phyloP scores from a whole-genome alignment of 2,797 vertebrate species.

The Rhodeus uyekii region DNA sequence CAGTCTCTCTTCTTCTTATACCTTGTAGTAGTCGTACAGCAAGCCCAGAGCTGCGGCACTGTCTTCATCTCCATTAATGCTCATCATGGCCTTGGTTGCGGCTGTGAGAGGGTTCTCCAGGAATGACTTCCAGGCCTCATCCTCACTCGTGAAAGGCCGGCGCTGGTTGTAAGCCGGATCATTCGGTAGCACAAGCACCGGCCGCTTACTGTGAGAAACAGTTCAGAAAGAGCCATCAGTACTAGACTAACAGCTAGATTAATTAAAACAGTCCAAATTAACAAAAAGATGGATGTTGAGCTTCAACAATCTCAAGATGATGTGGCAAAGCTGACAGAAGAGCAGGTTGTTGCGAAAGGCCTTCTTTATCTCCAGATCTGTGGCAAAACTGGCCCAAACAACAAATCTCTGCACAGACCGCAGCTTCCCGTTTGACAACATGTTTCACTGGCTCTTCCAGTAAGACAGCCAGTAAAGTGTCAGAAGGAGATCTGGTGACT shows the following conservation, averaged over 20 bases:
- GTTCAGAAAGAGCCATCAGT: not conserved
- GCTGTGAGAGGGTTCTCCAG: conserved; percentile 98
- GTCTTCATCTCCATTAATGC: conserved; percentile 98
- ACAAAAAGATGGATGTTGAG: conserved; percentile 5
- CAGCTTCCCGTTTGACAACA: conserved; percentile 64
- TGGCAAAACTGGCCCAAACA: conserved; percentile 69
- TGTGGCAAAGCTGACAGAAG: conserved; percentile 56
- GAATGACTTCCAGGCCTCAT: conserved; percentile 98
- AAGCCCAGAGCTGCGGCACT: conserved; percentile 93
- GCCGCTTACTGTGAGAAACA: conserved; percentile 85
- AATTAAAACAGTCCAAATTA: not conserved
- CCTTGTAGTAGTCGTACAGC: conserved; percentile 97
- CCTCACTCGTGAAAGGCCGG: conserved; percentile 92
- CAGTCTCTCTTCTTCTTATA: conserved; percentile 51
- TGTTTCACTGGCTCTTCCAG: conserved; percentile 75
- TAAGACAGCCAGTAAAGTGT: conserved; percentile 62
- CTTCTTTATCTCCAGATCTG: conserved; percentile 66
- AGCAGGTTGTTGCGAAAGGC: conserved; percentile 37
- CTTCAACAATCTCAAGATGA: conserved; percentile 6
- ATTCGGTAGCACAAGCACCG: conserved; percentile 96
- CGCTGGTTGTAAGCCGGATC: conserved; percentile 89
- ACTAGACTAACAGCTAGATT: not conserved
- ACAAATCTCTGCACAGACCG: conserved; percentile 73
- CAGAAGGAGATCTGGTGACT: conserved; percentile 57
- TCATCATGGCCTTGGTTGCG: conserved; percentile 99